A percentile compares a stretch with the other conserved stretches of the same genome.
These are phyloP conservation scores for Bubo scandiacus DNA, from an alignment of 2,113 vertebrate genomes.

Conservation along the genomic window DNA sequence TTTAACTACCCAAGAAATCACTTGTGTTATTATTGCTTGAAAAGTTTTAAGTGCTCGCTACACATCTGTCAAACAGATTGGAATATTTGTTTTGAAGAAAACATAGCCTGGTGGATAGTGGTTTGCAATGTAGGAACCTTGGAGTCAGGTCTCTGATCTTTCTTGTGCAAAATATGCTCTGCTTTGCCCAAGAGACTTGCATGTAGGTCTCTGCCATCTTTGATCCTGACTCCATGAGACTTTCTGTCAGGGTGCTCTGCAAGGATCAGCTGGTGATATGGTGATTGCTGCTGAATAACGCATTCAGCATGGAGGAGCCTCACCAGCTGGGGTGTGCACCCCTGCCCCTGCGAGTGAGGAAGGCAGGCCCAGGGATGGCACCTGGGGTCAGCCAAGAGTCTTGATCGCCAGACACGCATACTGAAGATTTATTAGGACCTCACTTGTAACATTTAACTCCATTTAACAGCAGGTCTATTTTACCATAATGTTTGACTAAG, in stretches of 20 bases:
- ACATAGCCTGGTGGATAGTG: neutral
- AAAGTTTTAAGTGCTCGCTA: neutral
- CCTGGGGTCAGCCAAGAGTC: neutral
- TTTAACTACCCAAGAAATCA: neutral
- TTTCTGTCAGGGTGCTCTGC: fast-evolving
- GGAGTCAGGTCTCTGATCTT: neutral
- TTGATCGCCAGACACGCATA: neutral
- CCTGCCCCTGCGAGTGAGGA: fast-evolving
- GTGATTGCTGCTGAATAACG: fast-evolving
- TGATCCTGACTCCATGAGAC: neutral
- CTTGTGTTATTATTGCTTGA: neutral
- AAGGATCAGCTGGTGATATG: fast-evolving
- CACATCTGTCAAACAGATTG: neutral
- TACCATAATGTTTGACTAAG: neutral
- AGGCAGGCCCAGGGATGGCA: neutral
- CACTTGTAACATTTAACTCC: neutral
- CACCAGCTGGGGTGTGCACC: fast-evolving
- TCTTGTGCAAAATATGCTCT: neutral
- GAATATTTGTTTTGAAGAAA: neutral
- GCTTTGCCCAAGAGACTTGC: neutral
- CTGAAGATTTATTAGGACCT: neutral
- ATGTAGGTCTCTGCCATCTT: neutral
- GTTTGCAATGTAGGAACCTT: neutral
- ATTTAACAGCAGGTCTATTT: neutral
- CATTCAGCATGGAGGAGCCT: neutral